Evolutionary conservation across 2,797 vertebrate genomes (phyloP).

Genomic region (Pseudochirops cupreus): DNA sequence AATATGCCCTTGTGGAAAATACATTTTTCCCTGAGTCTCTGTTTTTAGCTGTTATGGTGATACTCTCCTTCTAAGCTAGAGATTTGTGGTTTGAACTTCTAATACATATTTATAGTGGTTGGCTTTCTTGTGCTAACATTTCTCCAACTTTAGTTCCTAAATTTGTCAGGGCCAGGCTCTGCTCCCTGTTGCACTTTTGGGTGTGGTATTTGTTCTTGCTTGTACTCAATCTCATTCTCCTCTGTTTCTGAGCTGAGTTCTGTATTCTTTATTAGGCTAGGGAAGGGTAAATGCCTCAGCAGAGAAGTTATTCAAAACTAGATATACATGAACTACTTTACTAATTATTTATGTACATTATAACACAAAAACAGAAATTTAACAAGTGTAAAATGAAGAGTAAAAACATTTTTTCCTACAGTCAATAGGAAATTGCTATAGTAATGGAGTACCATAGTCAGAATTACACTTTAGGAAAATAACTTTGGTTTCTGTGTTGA

Average conservation of each 20-base stretch:
- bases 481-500: not conserved
- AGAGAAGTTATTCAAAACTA: not conserved
- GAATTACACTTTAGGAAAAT: not conserved
- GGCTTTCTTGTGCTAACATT: not conserved
- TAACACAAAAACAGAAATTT: not conserved
- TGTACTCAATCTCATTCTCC: not conserved
- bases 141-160: not conserved
- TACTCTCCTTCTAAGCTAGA: not conserved
- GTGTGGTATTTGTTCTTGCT: not conserved
- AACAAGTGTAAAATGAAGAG: not conserved
- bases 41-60: not conserved
- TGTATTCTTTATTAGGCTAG: not conserved
- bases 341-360: not conserved
- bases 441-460: not conserved
- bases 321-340: not conserved
- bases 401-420: not conserved
- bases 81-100: not conserved
- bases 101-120: not conserved
- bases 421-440: not conserved
- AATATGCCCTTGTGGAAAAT: not conserved
- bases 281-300: not conserved
- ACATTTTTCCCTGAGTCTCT: not conserved
- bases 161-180: not conserved
- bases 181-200: not conserved
- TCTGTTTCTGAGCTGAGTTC: not conserved